A percentile compares a stretch with the other conserved stretches of the same genome.
Evolutionary conservation across 2,888 invertebrate genomes (phyloP).

Genomic region (Busseola fusca): DNA sequence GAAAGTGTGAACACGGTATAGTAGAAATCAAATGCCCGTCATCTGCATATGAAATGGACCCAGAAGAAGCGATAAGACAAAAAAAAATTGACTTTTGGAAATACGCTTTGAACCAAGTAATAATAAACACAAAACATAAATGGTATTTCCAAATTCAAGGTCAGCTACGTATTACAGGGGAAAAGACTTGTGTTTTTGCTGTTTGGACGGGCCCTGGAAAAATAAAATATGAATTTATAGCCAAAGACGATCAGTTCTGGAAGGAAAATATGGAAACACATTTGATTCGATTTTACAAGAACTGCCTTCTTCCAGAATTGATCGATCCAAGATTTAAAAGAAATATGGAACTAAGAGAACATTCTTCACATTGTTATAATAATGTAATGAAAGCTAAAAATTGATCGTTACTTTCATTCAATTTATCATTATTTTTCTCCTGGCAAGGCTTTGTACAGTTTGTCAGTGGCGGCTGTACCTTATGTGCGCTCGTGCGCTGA

Average conservation of each 20-base stretch:
- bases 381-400: too few species aligned
- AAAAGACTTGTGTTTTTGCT: background rate
- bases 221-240: background rate
- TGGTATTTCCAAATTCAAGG: background rate
- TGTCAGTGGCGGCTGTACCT: too few species aligned
- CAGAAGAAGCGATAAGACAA: background rate
- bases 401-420: too few species aligned
- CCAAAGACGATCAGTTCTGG: background rate
- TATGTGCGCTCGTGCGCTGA: too few species aligned
- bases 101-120: background rate
- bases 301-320: background rate
- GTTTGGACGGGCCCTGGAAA: background rate
- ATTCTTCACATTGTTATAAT: too few species aligned
- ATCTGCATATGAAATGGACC: background rate
- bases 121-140: background rate
- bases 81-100: background rate
- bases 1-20: conserved; percentile 3
- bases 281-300: background rate
- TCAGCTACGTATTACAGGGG: background rate
- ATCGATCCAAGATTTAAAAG: too few species aligned
- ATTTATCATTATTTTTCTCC: too few species aligned
- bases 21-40: background rate
- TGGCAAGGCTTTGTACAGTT: too few species aligned
- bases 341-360: too few species aligned
- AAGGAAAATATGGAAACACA: background rate